phyloP scores from a whole-genome alignment of 2,113 vertebrate species.

The Vulpes vulpes region DNA sequence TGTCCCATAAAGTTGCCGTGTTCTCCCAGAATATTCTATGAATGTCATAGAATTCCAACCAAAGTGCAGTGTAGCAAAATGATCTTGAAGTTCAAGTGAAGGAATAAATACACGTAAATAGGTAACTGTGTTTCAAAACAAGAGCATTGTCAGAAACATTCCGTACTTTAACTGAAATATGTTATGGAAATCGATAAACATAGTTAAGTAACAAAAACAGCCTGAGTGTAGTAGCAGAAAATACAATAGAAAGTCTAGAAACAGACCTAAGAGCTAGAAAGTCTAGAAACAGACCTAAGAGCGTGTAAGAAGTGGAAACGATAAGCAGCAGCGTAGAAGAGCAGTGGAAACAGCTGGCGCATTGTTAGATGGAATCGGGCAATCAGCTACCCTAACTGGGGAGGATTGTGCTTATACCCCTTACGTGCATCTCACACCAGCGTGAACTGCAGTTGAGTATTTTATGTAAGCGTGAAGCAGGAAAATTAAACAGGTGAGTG shows the following conservation, averaged over 20 bases:
- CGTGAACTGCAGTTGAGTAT: not conserved
- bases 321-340: not conserved
- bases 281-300: not conserved
- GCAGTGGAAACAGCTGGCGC: not conserved
- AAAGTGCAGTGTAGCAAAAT: not conserved
- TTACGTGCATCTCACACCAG: not conserved
- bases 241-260: not conserved
- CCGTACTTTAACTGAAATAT: not conserved
- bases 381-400: not conserved
- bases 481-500: not conserved
- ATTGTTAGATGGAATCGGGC: not conserved
- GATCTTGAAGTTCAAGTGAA: not conserved
- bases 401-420: accelerated
- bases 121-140: not conserved
- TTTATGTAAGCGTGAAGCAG: not conserved
- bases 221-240: not conserved
- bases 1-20: not conserved
- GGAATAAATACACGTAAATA: not conserved
- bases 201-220: not conserved
- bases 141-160: not conserved
- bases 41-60: not conserved
- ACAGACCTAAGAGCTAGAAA: not conserved
- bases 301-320: not conserved
- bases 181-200: not conserved
- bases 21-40: not conserved